These are phyloP conservation scores for Scaptomyza flava DNA, from an alignment of 2,888 invertebrate species.

Conservation along the genomic window DNA sequence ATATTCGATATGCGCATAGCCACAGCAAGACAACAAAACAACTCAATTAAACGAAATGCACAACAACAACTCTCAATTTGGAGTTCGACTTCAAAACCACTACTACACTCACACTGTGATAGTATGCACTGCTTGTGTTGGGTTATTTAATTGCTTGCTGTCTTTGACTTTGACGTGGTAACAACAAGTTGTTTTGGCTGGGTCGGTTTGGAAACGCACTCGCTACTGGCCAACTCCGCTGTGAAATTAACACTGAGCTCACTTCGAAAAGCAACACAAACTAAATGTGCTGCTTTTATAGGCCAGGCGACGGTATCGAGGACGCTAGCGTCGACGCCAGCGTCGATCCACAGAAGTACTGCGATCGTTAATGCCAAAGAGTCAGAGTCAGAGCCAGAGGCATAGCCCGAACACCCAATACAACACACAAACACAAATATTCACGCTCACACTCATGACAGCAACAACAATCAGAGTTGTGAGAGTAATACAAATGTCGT, in stretches of 20 bases:
- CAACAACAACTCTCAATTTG: constrained; percentile 2
- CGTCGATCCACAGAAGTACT: constrained; percentile 36
- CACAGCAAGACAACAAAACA: constrained; percentile 1
- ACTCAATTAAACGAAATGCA: constrained; percentile 6
- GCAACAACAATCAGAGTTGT: constrained; percentile 18
- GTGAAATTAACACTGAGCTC: constrained; percentile 82
- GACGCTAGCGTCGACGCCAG: constrained; percentile 18
- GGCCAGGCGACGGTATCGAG: constrained; percentile 41
- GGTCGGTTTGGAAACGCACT: constrained; percentile 24
- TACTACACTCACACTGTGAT: constrained; percentile 30
- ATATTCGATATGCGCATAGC: constrained; percentile 12
- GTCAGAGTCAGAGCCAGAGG: constrained; percentile 27
- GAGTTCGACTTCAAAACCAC: background rate
- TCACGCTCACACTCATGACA: constrained; percentile 10
- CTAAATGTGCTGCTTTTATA: constrained; percentile 82
- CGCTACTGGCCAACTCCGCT: constrained; percentile 77
- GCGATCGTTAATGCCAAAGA: constrained; percentile 73
- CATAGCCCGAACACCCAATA: constrained; percentile 11
- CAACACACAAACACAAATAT: constrained; percentile 1
- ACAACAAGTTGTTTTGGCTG: constrained; percentile 43
- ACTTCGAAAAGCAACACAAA: constrained; percentile 79
- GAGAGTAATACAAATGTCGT: constrained; percentile 28
- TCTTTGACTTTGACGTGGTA: constrained; percentile 55
- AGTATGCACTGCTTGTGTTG: constrained; percentile 26
- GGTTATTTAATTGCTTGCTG: constrained; percentile 35